Conservation (phyloP, 2,888 invertebrate species). For the Drosophila multiciliata region DNA sequence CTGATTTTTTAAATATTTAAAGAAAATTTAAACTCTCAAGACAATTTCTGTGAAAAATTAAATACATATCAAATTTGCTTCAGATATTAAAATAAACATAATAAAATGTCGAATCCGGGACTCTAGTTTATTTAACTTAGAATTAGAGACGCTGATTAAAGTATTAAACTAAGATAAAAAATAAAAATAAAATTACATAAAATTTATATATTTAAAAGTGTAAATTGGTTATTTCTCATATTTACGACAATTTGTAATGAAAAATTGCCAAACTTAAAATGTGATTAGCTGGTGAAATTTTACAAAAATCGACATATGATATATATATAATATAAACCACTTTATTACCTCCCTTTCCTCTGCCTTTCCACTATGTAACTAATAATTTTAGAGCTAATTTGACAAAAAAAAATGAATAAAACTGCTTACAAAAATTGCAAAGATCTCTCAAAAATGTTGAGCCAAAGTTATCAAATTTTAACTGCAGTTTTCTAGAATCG, state of each 20-base stretch:
- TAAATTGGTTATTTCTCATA: neutral
- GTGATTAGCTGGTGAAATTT: rapidly evolving
- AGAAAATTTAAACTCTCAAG: too few relatives aligned
- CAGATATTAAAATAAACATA: neutral
- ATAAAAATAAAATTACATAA: neutral
- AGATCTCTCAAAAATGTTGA: neutral
- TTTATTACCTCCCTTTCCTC: rapidly evolving
- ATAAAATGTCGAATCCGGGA: neutral
- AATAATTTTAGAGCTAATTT: too few relatives aligned
- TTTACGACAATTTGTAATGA: neutral
- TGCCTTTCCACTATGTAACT: neutral
- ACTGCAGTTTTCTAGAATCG: neutral
- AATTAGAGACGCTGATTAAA: neutral
- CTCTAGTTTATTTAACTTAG: neutral
- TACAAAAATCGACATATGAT: neutral
- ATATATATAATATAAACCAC: neutral
- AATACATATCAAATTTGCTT: neutral
- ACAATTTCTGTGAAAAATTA: neutral
- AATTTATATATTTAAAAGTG: neutral
- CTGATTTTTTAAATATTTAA: too few relatives aligned
- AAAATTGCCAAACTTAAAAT: neutral
- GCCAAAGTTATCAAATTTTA: neutral
- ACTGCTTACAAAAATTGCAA: neutral
- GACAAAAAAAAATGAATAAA: neutral
- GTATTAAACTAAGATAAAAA: neutral